Percentiles rank a stretch among this genome's conserved stretches.
These are phyloP conservation scores for Epinephelus malabaricus DNA, from an alignment of 2,797 vertebrate genomes.

Conservation along the genomic window DNA sequence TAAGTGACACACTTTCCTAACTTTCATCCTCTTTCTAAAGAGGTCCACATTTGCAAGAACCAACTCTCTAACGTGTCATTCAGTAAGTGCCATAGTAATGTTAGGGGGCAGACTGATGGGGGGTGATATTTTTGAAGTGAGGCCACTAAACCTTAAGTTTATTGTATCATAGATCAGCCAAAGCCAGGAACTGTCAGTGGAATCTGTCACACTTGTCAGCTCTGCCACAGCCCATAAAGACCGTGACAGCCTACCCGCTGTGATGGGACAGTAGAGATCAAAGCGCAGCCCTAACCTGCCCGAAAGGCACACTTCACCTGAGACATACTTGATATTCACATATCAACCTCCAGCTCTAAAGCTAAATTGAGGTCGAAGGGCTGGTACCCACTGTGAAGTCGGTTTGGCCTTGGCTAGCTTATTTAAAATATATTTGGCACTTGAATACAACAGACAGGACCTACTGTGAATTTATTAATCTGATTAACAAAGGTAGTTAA, in stretches of 20 bases:
- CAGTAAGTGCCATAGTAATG: constrained; percentile 36
- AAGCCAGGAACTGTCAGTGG: constrained; percentile 59
- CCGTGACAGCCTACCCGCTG: constrained; percentile 59
- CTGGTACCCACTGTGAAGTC: neutral
- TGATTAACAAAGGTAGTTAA: constrained; percentile 5
- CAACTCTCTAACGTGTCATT: constrained; percentile 19
- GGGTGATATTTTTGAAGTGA: constrained; percentile 56
- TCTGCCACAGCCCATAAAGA: constrained; percentile 55
- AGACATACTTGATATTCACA: constrained; percentile 49
- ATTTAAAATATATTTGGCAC: constrained; percentile 26
- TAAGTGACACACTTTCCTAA: constrained; percentile 16
- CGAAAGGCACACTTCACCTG: constrained; percentile 58
- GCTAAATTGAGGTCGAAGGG: constrained; percentile 18
- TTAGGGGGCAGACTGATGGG: constrained; percentile 38
- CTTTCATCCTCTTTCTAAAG: constrained; percentile 29
- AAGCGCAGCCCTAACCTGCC: constrained; percentile 37
- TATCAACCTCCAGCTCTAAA: constrained; percentile 29
- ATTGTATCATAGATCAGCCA: constrained; percentile 64
- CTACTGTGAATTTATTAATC: constrained; percentile 17
- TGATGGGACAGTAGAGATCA: constrained; percentile 58
- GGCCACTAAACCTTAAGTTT: constrained; percentile 59
- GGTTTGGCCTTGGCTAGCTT: constrained; percentile 13
- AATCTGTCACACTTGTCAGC: constrained; percentile 72
- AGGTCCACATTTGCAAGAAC: constrained; percentile 31
- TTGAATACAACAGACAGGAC: neutral